Conservation (phyloP, 2,888 invertebrate species). For the Tipula helvola region DNA sequence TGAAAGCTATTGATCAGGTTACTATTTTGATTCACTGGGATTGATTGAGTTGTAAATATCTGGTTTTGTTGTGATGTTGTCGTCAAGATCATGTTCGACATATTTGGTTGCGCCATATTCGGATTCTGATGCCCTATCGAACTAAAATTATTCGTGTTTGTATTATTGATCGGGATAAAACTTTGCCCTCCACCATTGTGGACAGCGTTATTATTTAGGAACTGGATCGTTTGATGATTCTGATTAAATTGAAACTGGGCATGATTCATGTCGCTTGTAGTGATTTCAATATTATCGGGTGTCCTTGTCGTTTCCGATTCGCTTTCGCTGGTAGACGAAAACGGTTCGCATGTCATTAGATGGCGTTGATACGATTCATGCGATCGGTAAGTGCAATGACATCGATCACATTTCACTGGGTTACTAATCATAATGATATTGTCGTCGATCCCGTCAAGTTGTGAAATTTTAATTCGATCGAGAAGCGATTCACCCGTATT, state of each 20-base stretch:
- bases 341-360: slow-evolving; percentile 60
- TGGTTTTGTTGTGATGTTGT: slow-evolving; percentile 14
- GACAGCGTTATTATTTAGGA: background rate
- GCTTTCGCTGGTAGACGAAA: slow-evolving; percentile 64
- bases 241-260: background rate
- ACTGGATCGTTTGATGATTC: slow-evolving; percentile 10
- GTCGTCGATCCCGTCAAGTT: slow-evolving; percentile 57
- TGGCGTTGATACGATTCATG: slow-evolving; percentile 71
- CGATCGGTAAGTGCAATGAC: slow-evolving; percentile 76
- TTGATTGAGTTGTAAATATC: slow-evolving; percentile 14
- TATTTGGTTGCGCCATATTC: slow-evolving; percentile 14
- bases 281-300: slow-evolving; percentile 26
- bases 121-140: background rate
- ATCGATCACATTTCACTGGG: slow-evolving; percentile 71
- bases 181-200: background rate
- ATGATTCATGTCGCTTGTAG: slow-evolving; percentile 11
- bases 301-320: slow-evolving; percentile 54
- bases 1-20: background rate
- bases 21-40: background rate
- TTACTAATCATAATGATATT: slow-evolving; percentile 24
- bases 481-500: background rate
- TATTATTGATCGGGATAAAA: background rate
- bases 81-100: slow-evolving; percentile 17
- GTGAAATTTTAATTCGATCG: slow-evolving; percentile 40
- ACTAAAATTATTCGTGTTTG: background rate